These are phyloP conservation scores for Heliconius charithonia DNA, from an alignment of 2,888 invertebrate genomes.

Conservation along the genomic window DNA sequence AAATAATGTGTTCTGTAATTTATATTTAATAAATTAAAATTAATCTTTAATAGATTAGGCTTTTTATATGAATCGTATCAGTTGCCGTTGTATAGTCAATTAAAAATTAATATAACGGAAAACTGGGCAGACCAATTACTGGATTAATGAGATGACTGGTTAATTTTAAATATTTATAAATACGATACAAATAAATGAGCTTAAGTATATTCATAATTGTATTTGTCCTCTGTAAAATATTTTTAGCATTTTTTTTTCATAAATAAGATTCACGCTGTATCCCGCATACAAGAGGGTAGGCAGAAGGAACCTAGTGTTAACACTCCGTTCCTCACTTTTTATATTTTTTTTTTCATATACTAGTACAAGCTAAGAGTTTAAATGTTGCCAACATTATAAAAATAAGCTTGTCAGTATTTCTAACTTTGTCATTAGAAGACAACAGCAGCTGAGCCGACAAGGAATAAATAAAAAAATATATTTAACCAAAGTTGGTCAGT, in stretches of 20 bases:
- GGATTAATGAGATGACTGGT: not conserved
- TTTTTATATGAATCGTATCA: not conserved
- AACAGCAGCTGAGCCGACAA: not conserved
- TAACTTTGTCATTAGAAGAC: no score
- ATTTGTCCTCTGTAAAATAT: no score
- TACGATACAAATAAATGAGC: not conserved
- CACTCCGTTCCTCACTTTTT: no score
- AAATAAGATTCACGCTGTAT: no score
- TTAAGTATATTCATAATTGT: not conserved
- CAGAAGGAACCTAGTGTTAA: no score
- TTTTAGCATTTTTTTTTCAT: no score
- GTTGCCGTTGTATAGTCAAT: no score
- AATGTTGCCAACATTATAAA: no score
- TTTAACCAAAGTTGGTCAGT: not conserved
- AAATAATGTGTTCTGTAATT: not conserved
- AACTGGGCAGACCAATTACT: not conserved
- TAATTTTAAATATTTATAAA: slow-evolving; percentile 6
- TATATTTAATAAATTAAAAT: not conserved
- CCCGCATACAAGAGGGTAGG: no score
- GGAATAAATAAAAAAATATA: not conserved
- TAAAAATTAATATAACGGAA: not conserved
- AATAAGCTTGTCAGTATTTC: no score
- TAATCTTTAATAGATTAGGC: not conserved
- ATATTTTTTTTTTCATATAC: no score
- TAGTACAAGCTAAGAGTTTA: no score